phyloP scores from a whole-genome alignment of 1,140 invertebrate genomes.

The Paramacrobiotus metropolitanus region DNA sequence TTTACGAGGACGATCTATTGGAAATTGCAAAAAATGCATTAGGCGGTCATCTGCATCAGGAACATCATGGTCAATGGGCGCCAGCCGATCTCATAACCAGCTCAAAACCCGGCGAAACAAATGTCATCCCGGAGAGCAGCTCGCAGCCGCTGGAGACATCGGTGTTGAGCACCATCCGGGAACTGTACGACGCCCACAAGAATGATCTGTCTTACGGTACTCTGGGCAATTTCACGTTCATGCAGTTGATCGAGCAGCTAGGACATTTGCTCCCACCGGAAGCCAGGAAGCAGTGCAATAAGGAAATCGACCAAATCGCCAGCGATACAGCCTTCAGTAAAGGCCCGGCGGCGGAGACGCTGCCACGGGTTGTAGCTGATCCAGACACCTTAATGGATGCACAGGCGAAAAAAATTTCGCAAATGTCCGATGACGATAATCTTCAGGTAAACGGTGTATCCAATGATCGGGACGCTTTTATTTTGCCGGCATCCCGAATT shows the following conservation, averaged over 20 bases:
- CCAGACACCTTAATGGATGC: too few relatives aligned
- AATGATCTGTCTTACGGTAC: not conserved
- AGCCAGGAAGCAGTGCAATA: not conserved
- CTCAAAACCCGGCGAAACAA: not conserved
- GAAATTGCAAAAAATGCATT: not conserved
- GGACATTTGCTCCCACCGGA: not conserved
- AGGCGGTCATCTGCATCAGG: not conserved
- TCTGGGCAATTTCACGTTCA: slow-evolving; percentile 1
- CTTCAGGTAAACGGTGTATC: too few relatives aligned
- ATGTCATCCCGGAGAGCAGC: not conserved
- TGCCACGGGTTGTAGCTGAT: too few relatives aligned
- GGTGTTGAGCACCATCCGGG: not conserved
- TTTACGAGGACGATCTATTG: slow-evolving; percentile 1
- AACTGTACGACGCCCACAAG: not conserved
- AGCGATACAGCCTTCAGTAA: not conserved
- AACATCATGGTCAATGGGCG: not conserved
- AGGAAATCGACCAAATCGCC: not conserved
- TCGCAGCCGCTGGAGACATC: not conserved
- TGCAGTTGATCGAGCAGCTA: slow-evolving; percentile 1
- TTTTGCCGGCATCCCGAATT: too few relatives aligned
- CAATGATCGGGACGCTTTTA: too few relatives aligned
- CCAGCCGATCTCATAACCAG: not conserved
- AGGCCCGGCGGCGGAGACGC: too few relatives aligned
- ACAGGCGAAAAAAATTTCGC: too few relatives aligned
- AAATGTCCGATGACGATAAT: too few relatives aligned